phyloP scores from a whole-genome alignment of 2,888 invertebrate species.

The Tiphia femorata region DNA sequence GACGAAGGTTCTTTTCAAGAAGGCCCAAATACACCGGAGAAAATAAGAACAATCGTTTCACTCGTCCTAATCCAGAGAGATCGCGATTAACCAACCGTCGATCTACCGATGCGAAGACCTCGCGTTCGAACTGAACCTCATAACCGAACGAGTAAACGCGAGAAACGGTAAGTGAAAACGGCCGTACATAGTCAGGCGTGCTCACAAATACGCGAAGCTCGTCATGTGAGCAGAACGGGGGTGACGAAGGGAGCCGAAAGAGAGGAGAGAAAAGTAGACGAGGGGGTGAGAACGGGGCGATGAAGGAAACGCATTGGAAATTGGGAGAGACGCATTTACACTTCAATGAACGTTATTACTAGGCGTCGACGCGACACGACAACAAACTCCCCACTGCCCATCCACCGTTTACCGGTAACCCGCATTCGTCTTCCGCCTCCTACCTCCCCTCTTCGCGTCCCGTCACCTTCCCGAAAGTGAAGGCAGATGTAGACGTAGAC shows the following conservation, averaged over 20 bases:
- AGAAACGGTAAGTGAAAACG: background rate
- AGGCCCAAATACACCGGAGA: too few relatives aligned
- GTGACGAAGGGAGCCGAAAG: conserved; percentile 18
- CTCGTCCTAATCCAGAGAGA: too few relatives aligned
- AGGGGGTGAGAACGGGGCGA: conserved; percentile 5
- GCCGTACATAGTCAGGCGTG: conserved; percentile 19
- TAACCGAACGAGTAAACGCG: conserved; percentile 14
- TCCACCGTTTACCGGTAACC: too few relatives aligned
- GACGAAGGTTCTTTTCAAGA: too few relatives aligned
- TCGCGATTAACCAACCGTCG: too few relatives aligned
- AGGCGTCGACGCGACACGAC: conserved; percentile 54
- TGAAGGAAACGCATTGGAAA: conserved; percentile 42
- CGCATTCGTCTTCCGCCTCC: too few relatives aligned
- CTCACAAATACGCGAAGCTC: background rate
- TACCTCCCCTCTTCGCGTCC: too few relatives aligned
- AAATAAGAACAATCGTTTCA: too few relatives aligned
- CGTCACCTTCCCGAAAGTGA: too few relatives aligned
- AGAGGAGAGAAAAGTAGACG: background rate
- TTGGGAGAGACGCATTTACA: conserved; percentile 52
- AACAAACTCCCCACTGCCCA: conserved; percentile 35
- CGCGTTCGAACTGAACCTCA: too few relatives aligned
- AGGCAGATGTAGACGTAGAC: too few relatives aligned
- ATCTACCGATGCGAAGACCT: too few relatives aligned
- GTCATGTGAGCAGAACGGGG: background rate
- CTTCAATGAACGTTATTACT: conserved; percentile 58